Conservation (phyloP, 2,888 invertebrate genomes). For the Aphelenchoides bicaudatus region DNA sequence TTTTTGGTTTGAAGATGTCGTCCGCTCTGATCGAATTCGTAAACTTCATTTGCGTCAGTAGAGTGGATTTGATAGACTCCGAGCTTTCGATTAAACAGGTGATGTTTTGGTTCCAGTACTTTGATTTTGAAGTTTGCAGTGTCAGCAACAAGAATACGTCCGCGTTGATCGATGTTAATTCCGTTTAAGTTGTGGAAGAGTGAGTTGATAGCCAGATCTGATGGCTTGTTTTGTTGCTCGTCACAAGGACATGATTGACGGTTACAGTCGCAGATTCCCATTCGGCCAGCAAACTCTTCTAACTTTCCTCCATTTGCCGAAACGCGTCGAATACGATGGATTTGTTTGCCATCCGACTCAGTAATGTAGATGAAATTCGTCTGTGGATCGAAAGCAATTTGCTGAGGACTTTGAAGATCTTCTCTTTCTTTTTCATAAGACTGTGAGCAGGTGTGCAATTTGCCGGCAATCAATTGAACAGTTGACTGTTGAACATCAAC, state of each 20-base stretch:
- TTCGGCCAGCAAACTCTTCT: conserved; percentile 8
- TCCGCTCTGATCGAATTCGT: conserved; percentile 16
- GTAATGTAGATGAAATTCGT: conserved; percentile 83
- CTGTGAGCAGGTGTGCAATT: conserved; percentile 7
- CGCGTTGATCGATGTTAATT: conserved; percentile 81
- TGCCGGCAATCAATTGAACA: conserved; percentile 1
- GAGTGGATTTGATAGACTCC: conserved; percentile 86
- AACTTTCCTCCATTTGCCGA: conserved; percentile 19
- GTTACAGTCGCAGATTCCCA: conserved; percentile 63
- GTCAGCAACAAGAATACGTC: conserved; percentile 91
- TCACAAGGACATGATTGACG: conserved; percentile 61
- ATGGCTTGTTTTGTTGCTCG: conserved; percentile 13
- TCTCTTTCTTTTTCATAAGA: no score
- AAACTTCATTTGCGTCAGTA: conserved; percentile 75
- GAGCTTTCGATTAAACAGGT: conserved; percentile 17
- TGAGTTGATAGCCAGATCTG: conserved; percentile 29
- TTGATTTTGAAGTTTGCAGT: conserved; percentile 66
- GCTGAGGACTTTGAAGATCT: conserved; percentile 66
- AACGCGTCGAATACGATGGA: conserved; percentile 67
- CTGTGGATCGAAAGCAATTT: conserved; percentile 83
- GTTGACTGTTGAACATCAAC: conserved; percentile 65
- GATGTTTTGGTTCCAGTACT: conserved; percentile 18
- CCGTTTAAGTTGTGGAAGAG: conserved; percentile 62
- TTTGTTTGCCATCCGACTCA: conserved; percentile 83
- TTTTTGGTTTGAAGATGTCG: conserved; percentile 20